Percentiles rank a stretch among this genome's conserved stretches.
These are phyloP conservation scores for Tenthredo notha DNA, from an alignment of 2,888 invertebrate species.

Conservation along the genomic window DNA sequence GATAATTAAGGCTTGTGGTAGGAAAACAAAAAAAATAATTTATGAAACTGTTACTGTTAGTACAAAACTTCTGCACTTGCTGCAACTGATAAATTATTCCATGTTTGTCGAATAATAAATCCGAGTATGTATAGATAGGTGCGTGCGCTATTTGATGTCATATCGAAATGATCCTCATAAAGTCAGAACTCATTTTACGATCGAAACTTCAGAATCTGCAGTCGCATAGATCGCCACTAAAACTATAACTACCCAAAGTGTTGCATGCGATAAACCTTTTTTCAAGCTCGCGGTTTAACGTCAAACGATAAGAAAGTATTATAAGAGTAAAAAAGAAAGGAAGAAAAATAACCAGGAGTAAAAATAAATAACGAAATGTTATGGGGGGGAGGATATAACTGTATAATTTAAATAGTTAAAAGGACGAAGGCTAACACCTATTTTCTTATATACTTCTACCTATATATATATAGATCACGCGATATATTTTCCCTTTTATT, in stretches of 20 bases:
- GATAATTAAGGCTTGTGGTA: conserved; percentile 23
- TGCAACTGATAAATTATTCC: neutral
- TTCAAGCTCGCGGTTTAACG: neutral
- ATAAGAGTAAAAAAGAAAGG: neutral
- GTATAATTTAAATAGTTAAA: neutral
- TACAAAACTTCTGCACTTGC: neutral
- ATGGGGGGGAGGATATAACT: neutral
- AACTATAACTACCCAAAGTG: neutral
- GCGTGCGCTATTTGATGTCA: neutral
- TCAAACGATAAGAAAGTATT: neutral
- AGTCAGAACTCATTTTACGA: neutral
- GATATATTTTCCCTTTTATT: neutral
- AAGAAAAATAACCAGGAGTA: neutral
- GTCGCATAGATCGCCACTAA: conserved; percentile 5
- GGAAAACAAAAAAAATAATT: too few relatives aligned
- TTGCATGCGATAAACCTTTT: conserved; percentile 17
- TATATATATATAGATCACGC: neutral
- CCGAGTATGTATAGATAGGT: neutral
- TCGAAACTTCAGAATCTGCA: neutral
- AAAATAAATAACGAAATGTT: conserved; percentile 5
- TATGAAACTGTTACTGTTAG: neutral
- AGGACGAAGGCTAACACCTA: neutral
- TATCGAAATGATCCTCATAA: neutral
- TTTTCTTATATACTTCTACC: neutral
- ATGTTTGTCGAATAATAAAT: neutral